phyloP scores from a whole-genome alignment of 2,113 vertebrate genomes.

The Pipa parva region DNA sequence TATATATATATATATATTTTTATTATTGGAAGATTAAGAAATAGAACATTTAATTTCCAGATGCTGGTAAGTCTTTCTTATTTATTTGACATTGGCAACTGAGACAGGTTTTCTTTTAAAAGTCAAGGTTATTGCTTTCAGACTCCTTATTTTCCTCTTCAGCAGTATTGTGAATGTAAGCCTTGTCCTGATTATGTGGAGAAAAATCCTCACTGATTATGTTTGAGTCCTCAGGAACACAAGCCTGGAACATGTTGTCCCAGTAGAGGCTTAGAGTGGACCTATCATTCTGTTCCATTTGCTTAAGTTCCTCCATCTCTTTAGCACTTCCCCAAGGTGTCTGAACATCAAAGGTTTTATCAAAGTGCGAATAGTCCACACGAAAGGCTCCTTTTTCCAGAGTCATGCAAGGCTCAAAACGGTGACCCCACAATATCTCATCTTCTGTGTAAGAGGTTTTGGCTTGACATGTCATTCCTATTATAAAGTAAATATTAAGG shows the following conservation, averaged over 20 bases:
- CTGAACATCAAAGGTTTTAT: slow-evolving; percentile 75
- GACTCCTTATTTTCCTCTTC: slow-evolving; percentile 12
- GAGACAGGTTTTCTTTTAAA: slow-evolving; percentile 1
- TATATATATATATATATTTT: no score
- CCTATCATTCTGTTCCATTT: slow-evolving; percentile 47
- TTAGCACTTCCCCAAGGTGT: slow-evolving; percentile 61
- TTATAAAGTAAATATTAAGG: slow-evolving; percentile 23
- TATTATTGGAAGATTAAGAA: neutral
- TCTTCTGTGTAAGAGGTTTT: slow-evolving; percentile 74
- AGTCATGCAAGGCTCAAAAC: slow-evolving; percentile 75
- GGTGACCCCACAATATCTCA: slow-evolving; percentile 75
- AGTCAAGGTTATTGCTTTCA: neutral
- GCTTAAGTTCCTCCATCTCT: slow-evolving; percentile 51
- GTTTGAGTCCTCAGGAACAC: neutral
- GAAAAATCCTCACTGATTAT: neutral
- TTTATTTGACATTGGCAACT: neutral
- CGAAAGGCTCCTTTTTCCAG: slow-evolving; percentile 74
- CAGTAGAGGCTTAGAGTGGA: slow-evolving; percentile 50
- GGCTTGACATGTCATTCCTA: slow-evolving; percentile 79
- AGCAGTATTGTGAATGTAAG: neutral
- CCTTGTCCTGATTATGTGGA: neutral
- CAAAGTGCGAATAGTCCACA: slow-evolving; percentile 70
- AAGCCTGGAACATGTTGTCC: slow-evolving; percentile 48
- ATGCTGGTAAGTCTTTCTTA: neutral
- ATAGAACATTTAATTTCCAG: neutral